phyloP scores from a whole-genome alignment of 2,113 vertebrate genomes.

The Calonectris borealis region DNA sequence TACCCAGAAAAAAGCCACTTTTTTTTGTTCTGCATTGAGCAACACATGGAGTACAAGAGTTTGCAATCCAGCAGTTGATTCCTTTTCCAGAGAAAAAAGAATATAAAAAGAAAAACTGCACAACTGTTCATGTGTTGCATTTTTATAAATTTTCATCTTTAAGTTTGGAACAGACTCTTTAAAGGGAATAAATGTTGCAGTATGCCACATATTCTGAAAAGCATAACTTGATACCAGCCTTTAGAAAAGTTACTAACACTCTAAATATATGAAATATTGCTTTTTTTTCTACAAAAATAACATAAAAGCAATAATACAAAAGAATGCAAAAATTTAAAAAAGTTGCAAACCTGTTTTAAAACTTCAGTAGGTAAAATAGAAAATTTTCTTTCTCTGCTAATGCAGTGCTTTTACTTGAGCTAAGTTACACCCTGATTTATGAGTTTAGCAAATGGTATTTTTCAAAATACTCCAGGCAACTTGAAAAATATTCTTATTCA shows the following conservation, averaged over 20 bases:
- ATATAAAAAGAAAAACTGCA: background rate
- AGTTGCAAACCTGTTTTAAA: background rate
- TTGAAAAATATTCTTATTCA: background rate
- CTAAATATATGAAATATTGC: background rate
- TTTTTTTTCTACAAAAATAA: background rate
- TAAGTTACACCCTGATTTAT: background rate
- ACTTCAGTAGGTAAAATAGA: background rate
- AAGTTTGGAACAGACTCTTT: background rate
- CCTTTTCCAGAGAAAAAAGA: background rate
- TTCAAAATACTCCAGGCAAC: background rate
- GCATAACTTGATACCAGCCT: background rate
- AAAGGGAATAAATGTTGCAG: background rate
- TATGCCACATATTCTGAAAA: background rate
- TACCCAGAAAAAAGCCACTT: accelerated
- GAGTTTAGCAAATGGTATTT: background rate
- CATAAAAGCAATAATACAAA: background rate
- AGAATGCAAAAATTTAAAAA: background rate
- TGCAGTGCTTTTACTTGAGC: background rate
- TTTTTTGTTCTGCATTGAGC: background rate
- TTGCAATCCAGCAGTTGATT: background rate
- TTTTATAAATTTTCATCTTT: background rate
- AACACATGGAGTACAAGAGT: background rate
- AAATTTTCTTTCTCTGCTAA: background rate
- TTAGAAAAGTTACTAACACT: background rate
- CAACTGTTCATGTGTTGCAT: background rate